Evolutionary conservation across 2,888 invertebrate species (phyloP).

Genomic region (Labia minor): DNA sequence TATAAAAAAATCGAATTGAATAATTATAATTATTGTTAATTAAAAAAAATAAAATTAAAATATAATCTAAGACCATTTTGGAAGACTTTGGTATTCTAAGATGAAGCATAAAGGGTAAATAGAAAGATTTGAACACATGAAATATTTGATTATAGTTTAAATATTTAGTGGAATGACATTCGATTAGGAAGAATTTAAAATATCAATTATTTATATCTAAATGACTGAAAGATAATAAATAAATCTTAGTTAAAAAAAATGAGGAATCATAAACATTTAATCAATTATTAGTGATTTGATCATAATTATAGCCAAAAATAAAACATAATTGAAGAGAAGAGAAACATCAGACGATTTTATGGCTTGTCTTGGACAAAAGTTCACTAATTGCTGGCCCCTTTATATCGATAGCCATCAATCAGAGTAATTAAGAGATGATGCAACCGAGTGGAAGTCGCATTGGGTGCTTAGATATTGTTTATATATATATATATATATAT

Average conservation of each 20-base stretch:
- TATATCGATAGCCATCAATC: background rate
- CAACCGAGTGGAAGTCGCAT: conserved; percentile 1
- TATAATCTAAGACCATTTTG: background rate
- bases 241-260: too few relatives aligned
- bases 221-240: too few relatives aligned
- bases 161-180: background rate
- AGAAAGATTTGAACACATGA: conserved; percentile 2
- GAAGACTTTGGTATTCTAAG: background rate
- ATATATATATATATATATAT: background rate
- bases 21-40: background rate
- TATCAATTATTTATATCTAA: background rate
- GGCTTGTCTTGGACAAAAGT: background rate
- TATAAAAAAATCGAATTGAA: background rate
- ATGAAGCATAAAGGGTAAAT: background rate
- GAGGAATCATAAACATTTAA: too few relatives aligned
- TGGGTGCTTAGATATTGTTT: background rate
- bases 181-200: background rate
- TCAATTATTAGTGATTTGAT: too few relatives aligned
- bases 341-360: background rate
- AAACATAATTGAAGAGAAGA: too few relatives aligned
- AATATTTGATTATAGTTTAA: background rate
- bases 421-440: background rate
- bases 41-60: background rate
- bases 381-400: background rate
- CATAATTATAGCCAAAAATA: too few relatives aligned